Percentiles rank a stretch among this genome's conserved stretches.
Conservation (phyloP, 2,888 invertebrate genomes). For the Chironomus tentans region DNA sequence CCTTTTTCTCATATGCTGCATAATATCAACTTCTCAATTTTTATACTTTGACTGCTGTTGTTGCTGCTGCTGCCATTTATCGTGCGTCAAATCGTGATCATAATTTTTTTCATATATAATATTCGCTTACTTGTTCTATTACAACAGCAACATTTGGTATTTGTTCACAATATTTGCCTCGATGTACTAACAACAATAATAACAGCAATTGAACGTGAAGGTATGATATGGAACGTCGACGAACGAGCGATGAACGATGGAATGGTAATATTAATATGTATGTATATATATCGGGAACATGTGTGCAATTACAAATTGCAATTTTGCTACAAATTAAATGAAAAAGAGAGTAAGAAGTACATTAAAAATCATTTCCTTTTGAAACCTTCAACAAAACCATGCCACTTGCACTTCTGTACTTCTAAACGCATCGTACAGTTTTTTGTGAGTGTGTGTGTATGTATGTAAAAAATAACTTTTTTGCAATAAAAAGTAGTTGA, state of each 20-base stretch:
- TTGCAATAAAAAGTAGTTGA: constrained; percentile 15
- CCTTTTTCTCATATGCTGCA: too few relatives aligned
- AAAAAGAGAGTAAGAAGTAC: not conserved
- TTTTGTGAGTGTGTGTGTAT: not conserved
- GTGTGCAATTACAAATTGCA: constrained; percentile 27
- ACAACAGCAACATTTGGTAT: constrained; percentile 14
- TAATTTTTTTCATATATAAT: not conserved
- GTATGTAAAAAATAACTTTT: not conserved
- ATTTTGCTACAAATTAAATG: constrained; percentile 23
- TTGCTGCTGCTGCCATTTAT: not conserved
- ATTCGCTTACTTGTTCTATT: not conserved
- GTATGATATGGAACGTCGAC: not conserved
- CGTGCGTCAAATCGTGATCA: constrained; percentile 27
- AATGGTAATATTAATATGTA: not conserved
- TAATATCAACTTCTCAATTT: not conserved
- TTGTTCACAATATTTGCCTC: constrained; percentile 1
- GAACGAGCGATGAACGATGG: not conserved
- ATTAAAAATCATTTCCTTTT: constrained; percentile 25
- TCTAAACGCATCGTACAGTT: not conserved
- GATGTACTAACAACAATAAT: not conserved
- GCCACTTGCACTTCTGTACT: not conserved
- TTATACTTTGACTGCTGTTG: not conserved
- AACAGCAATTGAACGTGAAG: not conserved
- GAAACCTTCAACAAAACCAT: not conserved
- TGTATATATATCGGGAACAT: not conserved